Evolutionary conservation across 2,113 vertebrate species (phyloP), one percentile per base, ranked within the genome.

Genomic region (Heliornis fulica): DNA sequence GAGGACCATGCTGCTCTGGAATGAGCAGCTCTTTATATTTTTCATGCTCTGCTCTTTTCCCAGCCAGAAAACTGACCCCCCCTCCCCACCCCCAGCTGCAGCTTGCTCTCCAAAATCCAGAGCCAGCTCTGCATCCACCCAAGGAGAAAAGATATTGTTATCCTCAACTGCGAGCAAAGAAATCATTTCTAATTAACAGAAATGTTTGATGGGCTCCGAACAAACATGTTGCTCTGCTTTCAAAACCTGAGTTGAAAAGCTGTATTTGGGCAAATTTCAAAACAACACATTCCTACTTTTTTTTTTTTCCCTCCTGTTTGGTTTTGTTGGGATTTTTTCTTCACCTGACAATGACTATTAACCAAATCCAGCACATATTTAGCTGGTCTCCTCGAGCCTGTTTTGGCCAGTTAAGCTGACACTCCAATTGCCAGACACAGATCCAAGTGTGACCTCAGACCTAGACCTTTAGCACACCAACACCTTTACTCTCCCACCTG

Each of bases 201-300:
- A 80, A 80, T 79, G 94, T 92, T 88, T 93, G 80, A 96, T 89
- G 92, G 90, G 56, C 95, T 86, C 94, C 88, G 64, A 93, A 86
- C 75, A 95, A 96, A 96, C 88, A 77, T 17, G 63, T 68, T 86
- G 91, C 92, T 94, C 56, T 32, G 65, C 89, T 95, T 95, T 94
- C 64, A 91, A 89, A 96, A 71, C 60, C 45, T 0, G 7, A 83
- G 80, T 50, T 95, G 68, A 92, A 94, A 96, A 93, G 83, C 92
- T 94, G 38, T 77, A 94, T 93, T 96, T 90, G 85, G 90, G 88
- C 51, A 82, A 92, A 48, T 90, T 90, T 93, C 86, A 95, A 94
- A 92, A 88, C 89, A 93, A 90, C 76, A 81, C 79, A 57, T 63
- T 70, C 45, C 69, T 87, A 56, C 23, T 51, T 38, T 68, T 34